phyloP scores from a whole-genome alignment of 2,888 invertebrate species.

The Thereva nobilitata region DNA sequence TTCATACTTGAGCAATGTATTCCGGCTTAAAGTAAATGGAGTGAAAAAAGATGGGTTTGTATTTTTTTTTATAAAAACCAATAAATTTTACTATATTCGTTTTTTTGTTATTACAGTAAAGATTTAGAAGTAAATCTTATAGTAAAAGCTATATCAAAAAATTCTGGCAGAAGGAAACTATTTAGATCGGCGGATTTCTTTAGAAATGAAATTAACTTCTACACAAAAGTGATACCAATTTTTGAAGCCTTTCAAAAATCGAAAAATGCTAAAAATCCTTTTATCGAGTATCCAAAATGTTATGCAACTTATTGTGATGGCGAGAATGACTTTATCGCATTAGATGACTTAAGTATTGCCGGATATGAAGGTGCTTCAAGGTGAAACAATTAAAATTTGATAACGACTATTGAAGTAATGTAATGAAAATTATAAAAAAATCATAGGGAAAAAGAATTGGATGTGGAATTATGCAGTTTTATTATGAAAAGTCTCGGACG shows the following conservation, averaged over 20 bases:
- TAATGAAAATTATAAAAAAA: not conserved
- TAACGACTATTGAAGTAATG: not conserved
- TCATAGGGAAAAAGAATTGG: constrained; percentile 60
- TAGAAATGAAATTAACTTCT: constrained; percentile 71
- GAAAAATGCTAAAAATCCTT: constrained; percentile 57
- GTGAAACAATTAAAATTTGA: constrained; percentile 42
- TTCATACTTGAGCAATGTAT: constrained; percentile 69
- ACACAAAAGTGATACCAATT: constrained; percentile 57
- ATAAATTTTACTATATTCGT: not conserved
- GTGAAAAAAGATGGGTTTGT: constrained; percentile 47
- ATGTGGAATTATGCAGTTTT: constrained; percentile 60
- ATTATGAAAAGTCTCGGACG: constrained; percentile 63
- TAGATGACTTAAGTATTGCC: constrained; percentile 62
- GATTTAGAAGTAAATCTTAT: constrained; percentile 61
- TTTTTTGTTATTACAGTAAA: constrained; percentile 38
- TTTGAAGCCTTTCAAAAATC: constrained; percentile 52
- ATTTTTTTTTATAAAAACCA: not conserved
- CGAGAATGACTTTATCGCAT: constrained; percentile 61
- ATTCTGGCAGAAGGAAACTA: constrained; percentile 65
- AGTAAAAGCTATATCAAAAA: constrained; percentile 70
- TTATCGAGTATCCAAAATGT: constrained; percentile 60
- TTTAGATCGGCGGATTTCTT: constrained; percentile 71
- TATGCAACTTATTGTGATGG: constrained; percentile 61
- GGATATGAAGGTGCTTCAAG: constrained; percentile 59
- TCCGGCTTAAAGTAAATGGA: constrained; percentile 63